Percentiles rank a stretch among this genome's conserved stretches.
Evolutionary conservation across 2,113 vertebrate genomes (phyloP).

Genomic region (Gnathochromis pfefferi): DNA sequence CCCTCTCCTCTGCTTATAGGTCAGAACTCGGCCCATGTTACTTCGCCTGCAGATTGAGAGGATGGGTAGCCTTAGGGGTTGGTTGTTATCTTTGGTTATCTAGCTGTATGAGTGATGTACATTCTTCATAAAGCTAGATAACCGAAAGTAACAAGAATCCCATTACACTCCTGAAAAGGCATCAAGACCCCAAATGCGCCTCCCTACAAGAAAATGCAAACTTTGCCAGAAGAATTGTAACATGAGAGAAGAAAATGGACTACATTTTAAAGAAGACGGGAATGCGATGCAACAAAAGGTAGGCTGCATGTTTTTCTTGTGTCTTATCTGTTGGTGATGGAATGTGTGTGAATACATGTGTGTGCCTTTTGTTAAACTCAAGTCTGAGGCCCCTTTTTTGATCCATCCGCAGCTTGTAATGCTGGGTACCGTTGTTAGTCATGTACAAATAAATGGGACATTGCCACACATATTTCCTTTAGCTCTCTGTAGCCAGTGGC

Average conservation of each 20-base stretch:
- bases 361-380: neutral
- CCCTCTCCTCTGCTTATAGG: slow-evolving; percentile 50
- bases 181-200: slow-evolving; percentile 46
- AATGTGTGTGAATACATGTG: neutral
- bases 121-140: slow-evolving; percentile 89
- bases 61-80: slow-evolving; percentile 82
- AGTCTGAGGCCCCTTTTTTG: neutral
- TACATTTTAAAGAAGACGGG: neutral
- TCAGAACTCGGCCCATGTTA: slow-evolving; percentile 27
- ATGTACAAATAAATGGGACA: neutral
- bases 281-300: slow-evolving; percentile 12
- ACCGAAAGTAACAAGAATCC: slow-evolving; percentile 97
- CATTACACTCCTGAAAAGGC: slow-evolving; percentile 92
- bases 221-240: neutral
- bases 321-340: neutral
- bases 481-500: slow-evolving; percentile 7
- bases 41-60: slow-evolving; percentile 36
- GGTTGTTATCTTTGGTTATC: slow-evolving; percentile 99
- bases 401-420: neutral
- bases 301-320: neutral
- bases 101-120: slow-evolving; percentile 99
- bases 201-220: neutral
- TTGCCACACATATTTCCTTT: neutral
- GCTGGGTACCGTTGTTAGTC: neutral
- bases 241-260: neutral